These are phyloP conservation scores for Coregonus sp. DNA, from an alignment of 2,797 vertebrate genomes.

Conservation along the genomic window DNA sequence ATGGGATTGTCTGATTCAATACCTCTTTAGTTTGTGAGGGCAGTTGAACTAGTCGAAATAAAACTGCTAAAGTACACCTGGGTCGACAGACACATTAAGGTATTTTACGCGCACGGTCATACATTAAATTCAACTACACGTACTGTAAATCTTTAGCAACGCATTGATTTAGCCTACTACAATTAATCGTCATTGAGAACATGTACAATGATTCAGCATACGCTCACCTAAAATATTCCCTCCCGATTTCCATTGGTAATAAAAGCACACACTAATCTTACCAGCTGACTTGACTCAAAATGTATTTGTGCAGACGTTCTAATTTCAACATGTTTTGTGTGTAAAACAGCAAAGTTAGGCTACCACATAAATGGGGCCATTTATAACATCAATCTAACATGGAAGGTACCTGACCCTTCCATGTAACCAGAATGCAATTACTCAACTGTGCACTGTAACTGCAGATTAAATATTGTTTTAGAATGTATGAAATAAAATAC, in stretches of 20 bases:
- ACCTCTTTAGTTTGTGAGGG: not conserved
- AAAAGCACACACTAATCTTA: not conserved
- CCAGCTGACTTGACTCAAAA: not conserved
- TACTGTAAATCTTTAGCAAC: not conserved
- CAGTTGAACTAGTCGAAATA: not conserved
- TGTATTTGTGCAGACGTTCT: too few species aligned
- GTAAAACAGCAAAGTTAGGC: not conserved
- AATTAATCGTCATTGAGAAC: not conserved
- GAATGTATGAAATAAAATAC: not conserved
- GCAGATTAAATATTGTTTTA: not conserved
- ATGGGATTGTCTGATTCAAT: not conserved
- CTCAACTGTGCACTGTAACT: not conserved
- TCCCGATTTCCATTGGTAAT: not conserved
- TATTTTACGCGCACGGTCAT: not conserved
- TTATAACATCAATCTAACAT: too few species aligned
- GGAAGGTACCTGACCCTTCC: not conserved
- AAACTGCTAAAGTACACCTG: not conserved
- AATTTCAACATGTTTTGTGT: too few species aligned
- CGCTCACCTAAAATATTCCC: not conserved
- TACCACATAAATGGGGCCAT: not conserved
- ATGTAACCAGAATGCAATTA: not conserved
- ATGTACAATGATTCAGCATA: not conserved
- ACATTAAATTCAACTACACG: not conserved
- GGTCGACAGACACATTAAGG: not conserved
- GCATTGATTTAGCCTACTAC: not conserved